Evolutionary conservation across 2,113 vertebrate species (phyloP), one percentile per base, ranked within the genome.

Genomic region (Osmerus eperlanus): DNA sequence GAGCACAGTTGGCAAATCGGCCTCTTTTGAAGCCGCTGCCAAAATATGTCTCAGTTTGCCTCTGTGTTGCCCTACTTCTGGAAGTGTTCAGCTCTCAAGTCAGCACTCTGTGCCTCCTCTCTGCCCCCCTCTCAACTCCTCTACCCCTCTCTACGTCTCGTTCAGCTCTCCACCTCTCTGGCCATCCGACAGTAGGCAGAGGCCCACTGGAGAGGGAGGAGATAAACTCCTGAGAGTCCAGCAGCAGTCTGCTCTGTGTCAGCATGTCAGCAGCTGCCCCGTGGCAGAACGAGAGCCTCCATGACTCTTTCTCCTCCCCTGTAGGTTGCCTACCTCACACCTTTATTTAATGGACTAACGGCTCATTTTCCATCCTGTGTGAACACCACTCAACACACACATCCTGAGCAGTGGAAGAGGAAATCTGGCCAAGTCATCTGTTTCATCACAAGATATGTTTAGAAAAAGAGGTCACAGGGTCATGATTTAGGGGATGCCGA

Each of bases 221-320:
- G 81, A 83, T 83, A 73, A 81, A 68, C 72, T 60, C 4, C 36
- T 47, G 25, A 47, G 67, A 62, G 80, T 63, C 67, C 67, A 63
- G 64, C 61, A 74, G 29, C 53, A 54, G 71, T 85, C 86, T 88
- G 84, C 25, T 78, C 77, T 77, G 74, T 80, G 85, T 89, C 90
- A 87, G 87, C 83, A 68, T 62, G 74, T 90, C 88, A 88, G 81
- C 85, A 82, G 76, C 58, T 13, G n/a, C 78, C 72, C 69, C 76
- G n/a, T 0, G 25, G 87, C 81, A 87, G 85, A 65, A 81, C 73
- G 36, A 62, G 28, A 61, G 70, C 82, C 58, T 70, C 65, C 75
- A 68, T 79, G 19, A 36, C 28, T 32, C 53, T 55, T 8, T 47
- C 21, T n/a, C 25, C 47, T 11, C 12, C 63, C 2, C 14, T 36